Evolutionary conservation across 2,113 vertebrate genomes (phyloP).

Genomic region (Caracal caracal): DNA sequence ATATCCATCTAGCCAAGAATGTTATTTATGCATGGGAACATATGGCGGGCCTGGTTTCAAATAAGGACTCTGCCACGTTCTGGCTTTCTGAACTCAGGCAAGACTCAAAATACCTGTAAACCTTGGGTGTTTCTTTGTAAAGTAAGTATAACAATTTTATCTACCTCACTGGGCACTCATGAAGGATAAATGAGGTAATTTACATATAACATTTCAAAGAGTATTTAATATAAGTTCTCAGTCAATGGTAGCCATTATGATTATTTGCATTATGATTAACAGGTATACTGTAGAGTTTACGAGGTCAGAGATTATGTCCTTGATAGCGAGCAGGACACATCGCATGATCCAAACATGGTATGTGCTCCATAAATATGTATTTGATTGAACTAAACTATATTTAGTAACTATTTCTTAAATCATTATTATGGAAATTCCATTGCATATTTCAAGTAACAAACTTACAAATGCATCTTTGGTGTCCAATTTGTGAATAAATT

Average conservation of each 20-base stretch:
- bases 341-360: not conserved
- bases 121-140: not conserved
- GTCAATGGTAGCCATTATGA: not conserved
- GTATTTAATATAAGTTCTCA: not conserved
- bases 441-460: not conserved
- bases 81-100: not conserved
- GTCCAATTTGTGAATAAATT: not conserved
- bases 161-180: not conserved
- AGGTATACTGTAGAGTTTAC: not conserved
- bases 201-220: not conserved
- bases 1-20: not conserved
- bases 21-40: not conserved
- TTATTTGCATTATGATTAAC: not conserved
- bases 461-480: not conserved
- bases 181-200: not conserved
- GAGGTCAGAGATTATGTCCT: not conserved
- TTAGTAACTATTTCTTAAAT: slow-evolving; percentile 2
- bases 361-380: not conserved
- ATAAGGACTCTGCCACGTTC: not conserved
- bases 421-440: not conserved
- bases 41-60: not conserved
- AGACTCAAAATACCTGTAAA: not conserved
- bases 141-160: not conserved
- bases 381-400: not conserved
- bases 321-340: not conserved